Percentiles rank a stretch among this genome's conserved stretches.
Conservation (phyloP, 2,113 vertebrate species). For the Struthidea cinerea region DNA sequence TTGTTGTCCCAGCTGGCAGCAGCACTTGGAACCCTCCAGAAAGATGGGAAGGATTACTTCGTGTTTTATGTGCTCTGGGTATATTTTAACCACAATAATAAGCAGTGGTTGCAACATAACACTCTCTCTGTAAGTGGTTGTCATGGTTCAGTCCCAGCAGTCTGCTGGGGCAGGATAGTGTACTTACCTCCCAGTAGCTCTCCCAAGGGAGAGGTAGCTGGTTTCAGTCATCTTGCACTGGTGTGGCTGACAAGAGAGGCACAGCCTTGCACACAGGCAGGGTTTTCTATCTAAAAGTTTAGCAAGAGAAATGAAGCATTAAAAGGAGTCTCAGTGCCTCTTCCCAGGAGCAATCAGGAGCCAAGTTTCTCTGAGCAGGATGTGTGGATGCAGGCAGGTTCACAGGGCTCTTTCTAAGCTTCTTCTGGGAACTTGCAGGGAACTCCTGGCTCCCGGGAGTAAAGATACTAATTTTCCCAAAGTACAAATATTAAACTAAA, state of each 20-base stretch:
- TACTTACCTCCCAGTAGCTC: background rate
- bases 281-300: background rate
- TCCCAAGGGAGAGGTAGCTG: background rate
- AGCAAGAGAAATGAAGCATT: background rate
- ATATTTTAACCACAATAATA: conserved; percentile 17
- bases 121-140: background rate
- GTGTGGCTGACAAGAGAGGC: background rate
- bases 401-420: background rate
- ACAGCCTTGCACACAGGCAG: background rate
- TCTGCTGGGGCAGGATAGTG: background rate
- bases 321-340: background rate
- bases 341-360: background rate
- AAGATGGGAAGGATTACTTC: background rate
- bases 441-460: background rate
- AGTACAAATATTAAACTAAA: background rate
- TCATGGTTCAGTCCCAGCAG: background rate
- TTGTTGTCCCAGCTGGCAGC: background rate
- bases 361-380: background rate
- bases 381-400: background rate
- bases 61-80: background rate
- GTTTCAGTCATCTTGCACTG: background rate
- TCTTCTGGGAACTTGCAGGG: background rate
- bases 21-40: background rate
- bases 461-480: background rate
- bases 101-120: background rate